A percentile compares a stretch with the other conserved stretches of the same genome.
phyloP scores from a whole-genome alignment of 2,888 invertebrate species.

The Acleris emargana region DNA sequence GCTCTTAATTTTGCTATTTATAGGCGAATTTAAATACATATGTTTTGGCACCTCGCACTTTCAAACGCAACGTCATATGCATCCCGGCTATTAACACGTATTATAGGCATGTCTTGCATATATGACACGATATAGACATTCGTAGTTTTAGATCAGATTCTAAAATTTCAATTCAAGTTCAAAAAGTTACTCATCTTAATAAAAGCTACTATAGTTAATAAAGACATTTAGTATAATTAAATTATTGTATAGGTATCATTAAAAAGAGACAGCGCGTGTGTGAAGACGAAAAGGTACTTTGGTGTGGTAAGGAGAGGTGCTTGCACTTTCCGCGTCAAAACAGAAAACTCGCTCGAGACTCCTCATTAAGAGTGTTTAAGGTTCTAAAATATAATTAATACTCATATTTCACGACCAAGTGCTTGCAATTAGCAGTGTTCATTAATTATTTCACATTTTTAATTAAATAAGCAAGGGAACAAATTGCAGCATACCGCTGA shows the following conservation, averaged over 20 bases:
- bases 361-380: slow-evolving; percentile 27
- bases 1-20: slow-evolving; percentile 66
- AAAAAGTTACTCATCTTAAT: too few species aligned
- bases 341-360: slow-evolving; percentile 14
- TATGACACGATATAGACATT: neutral
- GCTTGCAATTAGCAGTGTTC: slow-evolving; percentile 33
- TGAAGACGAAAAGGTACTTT: neutral
- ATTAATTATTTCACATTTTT: slow-evolving; percentile 35
- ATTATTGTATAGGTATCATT: too few species aligned
- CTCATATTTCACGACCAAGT: slow-evolving; percentile 36
- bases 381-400: slow-evolving; percentile 38
- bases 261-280: neutral
- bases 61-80: slow-evolving; percentile 21
- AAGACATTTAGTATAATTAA: too few species aligned
- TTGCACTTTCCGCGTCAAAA: slow-evolving; percentile 26
- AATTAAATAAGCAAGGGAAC: slow-evolving; percentile 30
- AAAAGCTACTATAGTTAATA: too few species aligned
- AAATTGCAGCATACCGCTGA: slow-evolving; percentile 19
- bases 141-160: too few species aligned
- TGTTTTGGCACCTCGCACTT: slow-evolving; percentile 50
- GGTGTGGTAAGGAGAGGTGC: neutral
- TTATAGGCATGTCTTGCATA: neutral
- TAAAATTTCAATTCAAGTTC: too few species aligned
- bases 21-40: slow-evolving; percentile 58
- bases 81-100: slow-evolving; percentile 14